Evolutionary conservation across 2,797 vertebrate genomes (phyloP).

Genomic region (Oreochromis grahami): DNA sequence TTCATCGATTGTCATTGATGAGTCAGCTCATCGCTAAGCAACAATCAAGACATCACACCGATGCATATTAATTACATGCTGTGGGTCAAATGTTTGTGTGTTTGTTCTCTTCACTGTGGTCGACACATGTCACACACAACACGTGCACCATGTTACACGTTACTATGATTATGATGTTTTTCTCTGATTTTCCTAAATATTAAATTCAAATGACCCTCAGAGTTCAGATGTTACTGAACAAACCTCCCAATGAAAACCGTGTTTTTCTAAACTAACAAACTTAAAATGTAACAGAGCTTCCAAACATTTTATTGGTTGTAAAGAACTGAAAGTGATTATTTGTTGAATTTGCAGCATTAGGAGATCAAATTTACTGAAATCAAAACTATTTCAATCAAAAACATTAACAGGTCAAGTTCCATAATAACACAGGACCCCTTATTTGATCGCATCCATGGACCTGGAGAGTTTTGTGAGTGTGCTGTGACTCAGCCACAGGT

Average conservation of each 20-base stretch:
- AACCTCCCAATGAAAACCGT: neutral
- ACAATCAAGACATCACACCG: too few relatives aligned
- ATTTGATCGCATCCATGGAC: neutral
- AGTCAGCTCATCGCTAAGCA: too few relatives aligned
- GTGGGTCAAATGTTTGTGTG: too few relatives aligned
- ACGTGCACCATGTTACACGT: too few relatives aligned
- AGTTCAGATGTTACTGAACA: neutral
- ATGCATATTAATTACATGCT: too few relatives aligned
- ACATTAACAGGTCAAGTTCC: neutral
- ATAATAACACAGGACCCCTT: accelerated
- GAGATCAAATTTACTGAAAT: neutral
- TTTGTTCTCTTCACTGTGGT: too few relatives aligned
- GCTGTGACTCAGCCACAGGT: neutral
- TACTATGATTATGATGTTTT: too few relatives aligned
- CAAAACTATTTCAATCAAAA: neutral
- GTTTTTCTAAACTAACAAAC: neutral
- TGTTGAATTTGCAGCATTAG: neutral
- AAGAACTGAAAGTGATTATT: neutral
- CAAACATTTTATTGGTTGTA: neutral
- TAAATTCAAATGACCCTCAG: too few relatives aligned
- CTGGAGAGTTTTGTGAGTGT: neutral
- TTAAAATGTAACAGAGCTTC: neutral
- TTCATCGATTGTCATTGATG: too few relatives aligned
- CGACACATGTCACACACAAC: too few relatives aligned
- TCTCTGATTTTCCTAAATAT: too few relatives aligned